Evolutionary conservation across 2,797 vertebrate species (phyloP), one percentile per base, ranked within the genome.

Genomic region (Lepus townsendii): DNA sequence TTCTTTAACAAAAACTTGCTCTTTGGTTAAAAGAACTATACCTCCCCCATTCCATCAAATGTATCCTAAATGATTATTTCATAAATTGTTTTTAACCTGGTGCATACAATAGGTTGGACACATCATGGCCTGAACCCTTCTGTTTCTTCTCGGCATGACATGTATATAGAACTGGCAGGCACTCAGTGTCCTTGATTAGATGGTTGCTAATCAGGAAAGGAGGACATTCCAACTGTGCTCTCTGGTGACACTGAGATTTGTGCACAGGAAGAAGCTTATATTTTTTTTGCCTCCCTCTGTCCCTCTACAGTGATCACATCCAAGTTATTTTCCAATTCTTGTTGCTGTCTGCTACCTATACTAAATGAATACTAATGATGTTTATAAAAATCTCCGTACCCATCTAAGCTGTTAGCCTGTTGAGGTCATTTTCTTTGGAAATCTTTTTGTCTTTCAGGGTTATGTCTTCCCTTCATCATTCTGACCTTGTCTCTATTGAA

Each of bases 321-420:
- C 93, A 93, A 95, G 60, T 95, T 90, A 88, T 90, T 97, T 98
- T 98, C 92, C 52, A 95, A 50, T 66, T 95, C 52, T 22, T 65
- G 82, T 69, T 62, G 94, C 83, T 91, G 20, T 96, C 83, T 93
- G 90, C 85, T 96, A 91, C 94, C 68, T 83, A 89, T 80, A 96
- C 54, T 83, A 96, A 97, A 97, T 94, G 93, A 95, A 96, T 93
- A 93, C 88, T 95, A 96, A 95, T 79, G 80, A 38, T 95, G 57
- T 95, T 95, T 95, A 91, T 91, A 92, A 75, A 95, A 89, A 75
- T 71, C 72, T 77, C 63, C 24, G 8, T 91, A 88, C 88, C 76
- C 83, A 93, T 95, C 77, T 84, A 93, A 88, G 47, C 83, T 94
- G 72, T 95, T 96, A 93, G 47, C 16, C 54, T 87, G 76, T 92